phyloP scores from a whole-genome alignment of 1,140 invertebrate species.

The Aethina tumida region DNA sequence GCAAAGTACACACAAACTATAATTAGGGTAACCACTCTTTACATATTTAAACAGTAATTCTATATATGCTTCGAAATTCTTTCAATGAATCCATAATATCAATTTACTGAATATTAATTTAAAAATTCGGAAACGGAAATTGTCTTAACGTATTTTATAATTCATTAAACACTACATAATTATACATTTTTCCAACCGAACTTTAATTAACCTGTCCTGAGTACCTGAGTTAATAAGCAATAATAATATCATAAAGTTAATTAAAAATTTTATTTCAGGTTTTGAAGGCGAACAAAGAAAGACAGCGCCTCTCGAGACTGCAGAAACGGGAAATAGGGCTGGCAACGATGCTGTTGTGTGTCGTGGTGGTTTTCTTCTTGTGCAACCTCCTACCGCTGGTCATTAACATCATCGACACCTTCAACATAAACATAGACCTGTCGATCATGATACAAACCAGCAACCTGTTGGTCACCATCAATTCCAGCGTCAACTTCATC shows the following conservation, averaged over 20 bases:
- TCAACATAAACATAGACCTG: conserved; percentile 42
- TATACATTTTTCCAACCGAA: no score
- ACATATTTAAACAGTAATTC: no score
- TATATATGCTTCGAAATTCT: no score
- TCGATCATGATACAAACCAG: conserved; percentile 76
- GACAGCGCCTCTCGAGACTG: conserved; percentile 66
- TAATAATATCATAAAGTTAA: conserved; percentile 2
- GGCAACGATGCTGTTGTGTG: conserved; percentile 87
- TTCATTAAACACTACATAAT: no score
- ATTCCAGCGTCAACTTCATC: conserved; percentile 94
- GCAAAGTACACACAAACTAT: no score
- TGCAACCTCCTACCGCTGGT: conserved; percentile 87
- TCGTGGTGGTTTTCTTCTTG: conserved; percentile 90
- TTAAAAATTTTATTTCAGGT: conserved; percentile 46
- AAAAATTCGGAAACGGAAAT: no score
- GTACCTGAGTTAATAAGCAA: no score
- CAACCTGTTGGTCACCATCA: conserved; percentile 91
- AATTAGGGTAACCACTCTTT: no score
- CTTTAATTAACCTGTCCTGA: no score
- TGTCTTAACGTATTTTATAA: no score
- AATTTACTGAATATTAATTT: no score
- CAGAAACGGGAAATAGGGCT: conserved; percentile 81
- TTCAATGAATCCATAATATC: no score
- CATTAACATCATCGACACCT: conserved; percentile 78
- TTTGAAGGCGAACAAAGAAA: conserved; percentile 69